These are phyloP conservation scores for Stegana nigrithorax DNA, from an alignment of 2,888 invertebrate species.

Conservation along the genomic window DNA sequence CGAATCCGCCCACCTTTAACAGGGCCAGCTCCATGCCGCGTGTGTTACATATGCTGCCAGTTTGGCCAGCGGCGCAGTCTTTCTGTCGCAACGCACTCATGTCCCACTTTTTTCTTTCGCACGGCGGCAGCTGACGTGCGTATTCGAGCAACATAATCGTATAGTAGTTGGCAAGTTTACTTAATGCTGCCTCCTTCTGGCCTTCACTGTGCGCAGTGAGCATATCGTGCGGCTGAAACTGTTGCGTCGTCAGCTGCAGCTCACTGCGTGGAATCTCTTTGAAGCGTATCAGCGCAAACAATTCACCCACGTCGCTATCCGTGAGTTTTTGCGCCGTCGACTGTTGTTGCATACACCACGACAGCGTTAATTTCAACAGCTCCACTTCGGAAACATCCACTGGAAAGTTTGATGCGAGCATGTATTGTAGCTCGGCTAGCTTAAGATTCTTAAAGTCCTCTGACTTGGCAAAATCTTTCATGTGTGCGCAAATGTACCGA, in stretches of 20 bases:
- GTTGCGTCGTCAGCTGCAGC: background rate
- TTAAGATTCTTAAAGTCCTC: slow-evolving; percentile 74
- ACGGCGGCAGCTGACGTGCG: background rate
- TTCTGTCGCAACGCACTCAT: background rate
- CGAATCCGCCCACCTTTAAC: slow-evolving; percentile 79
- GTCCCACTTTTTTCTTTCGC: background rate
- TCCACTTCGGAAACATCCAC: slow-evolving; percentile 70
- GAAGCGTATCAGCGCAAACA: background rate
- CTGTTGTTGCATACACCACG: background rate
- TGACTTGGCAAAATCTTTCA: slow-evolving; percentile 73
- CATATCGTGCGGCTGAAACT: background rate
- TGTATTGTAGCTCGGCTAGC: slow-evolving; percentile 73
- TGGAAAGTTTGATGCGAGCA: slow-evolving; percentile 76
- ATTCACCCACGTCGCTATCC: background rate
- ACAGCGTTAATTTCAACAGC: slow-evolving; percentile 34
- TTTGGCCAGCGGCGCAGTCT: slow-evolving; percentile 31
- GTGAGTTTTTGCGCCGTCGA: too few species aligned
- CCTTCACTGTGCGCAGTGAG: background rate
- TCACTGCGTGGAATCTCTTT: background rate
- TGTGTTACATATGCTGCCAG: slow-evolving; percentile 68
- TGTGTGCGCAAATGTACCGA: slow-evolving; percentile 75
- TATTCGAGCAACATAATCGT: background rate
- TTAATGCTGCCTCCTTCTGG: background rate
- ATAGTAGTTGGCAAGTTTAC: background rate
- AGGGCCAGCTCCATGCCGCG: slow-evolving; percentile 78